Evolutionary conservation across 2,797 vertebrate species (phyloP).

Genomic region (Phataginus tricuspis): DNA sequence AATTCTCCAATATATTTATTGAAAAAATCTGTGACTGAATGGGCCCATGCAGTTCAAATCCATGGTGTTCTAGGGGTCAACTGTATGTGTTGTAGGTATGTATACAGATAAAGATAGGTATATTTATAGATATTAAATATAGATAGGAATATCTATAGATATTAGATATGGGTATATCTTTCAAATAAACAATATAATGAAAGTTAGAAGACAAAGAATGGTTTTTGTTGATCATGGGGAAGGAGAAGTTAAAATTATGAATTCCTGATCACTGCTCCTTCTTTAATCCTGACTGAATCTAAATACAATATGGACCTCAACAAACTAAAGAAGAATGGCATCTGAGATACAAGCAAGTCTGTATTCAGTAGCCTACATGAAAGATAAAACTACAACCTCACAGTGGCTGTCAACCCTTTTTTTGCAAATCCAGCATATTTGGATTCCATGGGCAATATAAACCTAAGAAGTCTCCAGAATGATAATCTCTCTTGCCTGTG

Average conservation of each 20-base stretch:
- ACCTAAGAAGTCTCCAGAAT: constrained; percentile 45
- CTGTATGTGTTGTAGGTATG: too few relatives aligned
- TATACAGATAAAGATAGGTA: too few relatives aligned
- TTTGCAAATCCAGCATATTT: background rate
- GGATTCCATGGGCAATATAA: background rate
- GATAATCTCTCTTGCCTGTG: background rate
- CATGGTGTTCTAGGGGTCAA: too few relatives aligned
- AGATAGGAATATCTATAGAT: too few relatives aligned
- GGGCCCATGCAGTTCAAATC: too few relatives aligned
- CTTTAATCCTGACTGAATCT: background rate
- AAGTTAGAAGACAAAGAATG: background rate
- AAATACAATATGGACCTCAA: background rate
- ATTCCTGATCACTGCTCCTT: background rate
- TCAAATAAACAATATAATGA: background rate
- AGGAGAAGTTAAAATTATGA: background rate
- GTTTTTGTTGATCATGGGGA: background rate
- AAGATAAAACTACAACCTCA: constrained; percentile 31
- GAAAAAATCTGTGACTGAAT: too few relatives aligned
- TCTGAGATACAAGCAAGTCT: background rate
- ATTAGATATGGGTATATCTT: background rate
- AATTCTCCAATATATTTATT: too few relatives aligned
- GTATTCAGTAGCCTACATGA: background rate
- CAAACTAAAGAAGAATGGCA: background rate
- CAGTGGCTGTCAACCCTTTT: background rate
- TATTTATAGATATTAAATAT: too few relatives aligned